phyloP scores from a whole-genome alignment of 2,888 invertebrate genomes.

The Selenia dentaria region DNA sequence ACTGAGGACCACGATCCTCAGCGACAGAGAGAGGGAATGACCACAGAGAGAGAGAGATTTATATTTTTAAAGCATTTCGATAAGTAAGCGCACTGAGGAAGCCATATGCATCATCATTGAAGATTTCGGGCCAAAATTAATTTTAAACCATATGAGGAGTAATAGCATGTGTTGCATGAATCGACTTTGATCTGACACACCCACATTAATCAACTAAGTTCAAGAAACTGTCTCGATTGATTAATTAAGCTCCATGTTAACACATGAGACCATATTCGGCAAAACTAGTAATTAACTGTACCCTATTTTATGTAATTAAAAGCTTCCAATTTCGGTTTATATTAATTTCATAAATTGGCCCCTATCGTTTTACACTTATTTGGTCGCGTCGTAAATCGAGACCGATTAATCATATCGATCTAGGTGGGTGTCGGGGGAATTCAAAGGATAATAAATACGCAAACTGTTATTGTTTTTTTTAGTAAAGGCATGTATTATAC shows the following conservation, averaged over 20 bases:
- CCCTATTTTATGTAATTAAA: slow-evolving; percentile 23
- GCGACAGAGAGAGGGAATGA: too few relatives aligned
- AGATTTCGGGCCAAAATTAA: too few relatives aligned
- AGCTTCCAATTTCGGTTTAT: slow-evolving; percentile 7
- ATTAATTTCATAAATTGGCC: slow-evolving; percentile 21
- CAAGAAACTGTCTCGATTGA: slow-evolving; percentile 10
- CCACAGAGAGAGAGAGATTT: too few relatives aligned
- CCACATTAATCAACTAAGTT: background rate
- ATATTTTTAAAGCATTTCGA: too few relatives aligned
- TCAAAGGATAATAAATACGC: too few relatives aligned
- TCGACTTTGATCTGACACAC: background rate
- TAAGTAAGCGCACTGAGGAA: too few relatives aligned
- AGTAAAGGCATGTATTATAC: too few relatives aligned
- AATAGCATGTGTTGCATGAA: background rate
- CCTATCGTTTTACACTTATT: slow-evolving; percentile 14
- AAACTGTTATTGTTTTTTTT: too few relatives aligned
- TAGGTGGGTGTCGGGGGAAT: slow-evolving; percentile 8
- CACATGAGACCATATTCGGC: slow-evolving; percentile 10
- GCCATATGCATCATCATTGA: too few relatives aligned
- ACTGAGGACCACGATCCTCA: too few relatives aligned
- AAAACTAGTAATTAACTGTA: slow-evolving; percentile 10
- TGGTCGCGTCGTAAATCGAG: slow-evolving; percentile 16
- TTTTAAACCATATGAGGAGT: too few relatives aligned
- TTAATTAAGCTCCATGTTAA: background rate
- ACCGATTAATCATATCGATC: slow-evolving; percentile 10